Percentiles rank a stretch among this genome's conserved stretches.
Evolutionary conservation across 2,888 invertebrate genomes (phyloP).

Genomic region (Dolichomitus sp.): DNA sequence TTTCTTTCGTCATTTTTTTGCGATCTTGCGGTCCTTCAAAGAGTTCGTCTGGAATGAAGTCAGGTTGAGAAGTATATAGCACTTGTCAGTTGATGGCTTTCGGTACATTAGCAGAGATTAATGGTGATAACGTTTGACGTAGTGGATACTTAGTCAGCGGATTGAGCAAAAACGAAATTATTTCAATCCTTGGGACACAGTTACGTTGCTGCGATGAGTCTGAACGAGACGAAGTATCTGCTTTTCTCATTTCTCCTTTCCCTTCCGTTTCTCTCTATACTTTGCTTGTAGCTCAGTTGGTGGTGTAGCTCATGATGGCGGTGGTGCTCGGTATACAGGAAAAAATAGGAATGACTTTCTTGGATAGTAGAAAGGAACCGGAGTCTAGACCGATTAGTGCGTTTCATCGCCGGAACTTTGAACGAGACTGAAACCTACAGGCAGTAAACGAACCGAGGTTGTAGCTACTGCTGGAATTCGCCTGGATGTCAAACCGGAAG

Average conservation of each 20-base stretch:
- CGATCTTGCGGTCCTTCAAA: constrained; percentile 1
- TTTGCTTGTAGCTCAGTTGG: constrained; percentile 2
- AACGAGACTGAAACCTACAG: constrained; percentile 64
- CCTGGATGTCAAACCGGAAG: constrained; percentile 67
- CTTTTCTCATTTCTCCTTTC: constrained; percentile 5
- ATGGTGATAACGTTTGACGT: constrained; percentile 49
- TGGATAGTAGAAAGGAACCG: constrained; percentile 58
- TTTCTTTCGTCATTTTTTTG: constrained; percentile 28
- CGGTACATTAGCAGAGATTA: constrained; percentile 63
- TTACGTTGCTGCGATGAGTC: background rate
- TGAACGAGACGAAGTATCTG: constrained; percentile 20
- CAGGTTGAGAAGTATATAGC: constrained; percentile 29
- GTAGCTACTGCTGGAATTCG: constrained; percentile 59
- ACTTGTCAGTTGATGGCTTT: constrained; percentile 40
- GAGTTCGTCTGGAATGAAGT: constrained; percentile 42
- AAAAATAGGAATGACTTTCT: constrained; percentile 30
- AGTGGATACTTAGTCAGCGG: constrained; percentile 17
- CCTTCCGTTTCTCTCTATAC: background rate
- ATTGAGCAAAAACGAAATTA: constrained; percentile 39
- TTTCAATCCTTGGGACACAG: constrained; percentile 27
- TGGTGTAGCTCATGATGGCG: background rate
- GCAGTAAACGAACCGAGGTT: constrained; percentile 55
- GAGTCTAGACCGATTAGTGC: constrained; percentile 83
- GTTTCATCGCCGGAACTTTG: constrained; percentile 79
- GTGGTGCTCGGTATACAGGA: constrained; percentile 8